These are phyloP conservation scores for Teleiodes luculella DNA, from an alignment of 2,888 invertebrate species.

Conservation along the genomic window DNA sequence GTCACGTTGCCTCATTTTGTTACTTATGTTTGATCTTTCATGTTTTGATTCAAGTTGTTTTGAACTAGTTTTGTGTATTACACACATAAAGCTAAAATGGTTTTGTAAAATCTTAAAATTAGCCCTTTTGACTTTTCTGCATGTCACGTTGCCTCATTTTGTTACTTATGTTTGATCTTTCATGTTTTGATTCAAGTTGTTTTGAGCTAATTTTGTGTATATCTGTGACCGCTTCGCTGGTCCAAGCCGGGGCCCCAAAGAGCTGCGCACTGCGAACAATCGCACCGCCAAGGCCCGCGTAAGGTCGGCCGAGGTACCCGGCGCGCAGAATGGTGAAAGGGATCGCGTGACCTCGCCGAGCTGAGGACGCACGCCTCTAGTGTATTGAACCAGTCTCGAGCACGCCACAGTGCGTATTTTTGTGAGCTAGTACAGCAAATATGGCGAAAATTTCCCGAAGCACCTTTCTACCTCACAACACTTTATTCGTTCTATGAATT, in stretches of 20 bases:
- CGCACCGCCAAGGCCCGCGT: slow-evolving; percentile 60
- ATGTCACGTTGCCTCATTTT: too few relatives aligned
- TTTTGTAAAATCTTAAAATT: too few relatives aligned
- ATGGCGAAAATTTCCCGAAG: neutral
- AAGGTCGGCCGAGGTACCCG: slow-evolving; percentile 57
- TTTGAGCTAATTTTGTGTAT: too few relatives aligned
- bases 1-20: too few relatives aligned
- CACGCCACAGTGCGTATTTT: slow-evolving; percentile 14
- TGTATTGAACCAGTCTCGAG: slow-evolving; percentile 17
- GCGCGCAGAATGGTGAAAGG: slow-evolving; percentile 70
- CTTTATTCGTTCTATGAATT: neutral
- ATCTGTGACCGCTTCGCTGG: neutral
- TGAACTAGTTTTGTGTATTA: too few relatives aligned
- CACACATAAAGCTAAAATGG: too few relatives aligned
- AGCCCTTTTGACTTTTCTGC: too few relatives aligned
- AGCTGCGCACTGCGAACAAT: slow-evolving; percentile 27
- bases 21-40: neutral
- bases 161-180: too few relatives aligned
- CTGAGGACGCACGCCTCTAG: slow-evolving; percentile 19
- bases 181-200: too few relatives aligned
- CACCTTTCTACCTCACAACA: neutral
- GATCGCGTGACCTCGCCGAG: slow-evolving; percentile 60
- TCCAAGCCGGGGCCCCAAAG: slow-evolving; percentile 9
- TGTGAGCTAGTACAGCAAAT: slow-evolving; percentile 1
- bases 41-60: too few relatives aligned